Evolutionary conservation across 2,797 vertebrate genomes (phyloP).

Genomic region (Cheirogaleus major): DNA sequence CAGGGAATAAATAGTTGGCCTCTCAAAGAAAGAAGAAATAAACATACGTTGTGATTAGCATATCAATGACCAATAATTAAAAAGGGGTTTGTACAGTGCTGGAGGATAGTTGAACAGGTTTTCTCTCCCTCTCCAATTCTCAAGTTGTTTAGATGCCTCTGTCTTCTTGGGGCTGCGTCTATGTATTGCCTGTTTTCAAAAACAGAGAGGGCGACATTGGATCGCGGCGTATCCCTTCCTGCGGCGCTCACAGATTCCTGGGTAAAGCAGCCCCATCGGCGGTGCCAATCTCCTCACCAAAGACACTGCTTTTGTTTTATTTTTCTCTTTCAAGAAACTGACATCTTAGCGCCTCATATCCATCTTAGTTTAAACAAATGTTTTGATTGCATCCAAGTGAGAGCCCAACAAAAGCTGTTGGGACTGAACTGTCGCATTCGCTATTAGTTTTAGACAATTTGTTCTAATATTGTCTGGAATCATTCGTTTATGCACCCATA

Average conservation of each 20-base stretch:
- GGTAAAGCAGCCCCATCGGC: accelerated
- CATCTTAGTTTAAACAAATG: slow-evolving; percentile 81
- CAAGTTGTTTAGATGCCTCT: background rate
- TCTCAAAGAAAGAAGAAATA: background rate
- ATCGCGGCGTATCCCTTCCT: background rate
- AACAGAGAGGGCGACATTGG: background rate
- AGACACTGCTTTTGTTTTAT: slow-evolving; percentile 69
- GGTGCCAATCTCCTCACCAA: slow-evolving; percentile 32
- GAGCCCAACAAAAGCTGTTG: slow-evolving; percentile 80
- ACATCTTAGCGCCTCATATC: slow-evolving; percentile 75
- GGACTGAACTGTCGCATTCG: slow-evolving; percentile 70
- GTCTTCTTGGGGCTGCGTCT: background rate
- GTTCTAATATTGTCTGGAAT: slow-evolving; percentile 86
- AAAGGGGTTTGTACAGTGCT: slow-evolving; percentile 3
- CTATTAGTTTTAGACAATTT: slow-evolving; percentile 86
- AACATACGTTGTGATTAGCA: slow-evolving; percentile 10
- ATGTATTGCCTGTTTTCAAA: background rate
- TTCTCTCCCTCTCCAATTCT: background rate
- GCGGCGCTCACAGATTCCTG: background rate
- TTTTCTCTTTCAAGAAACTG: slow-evolving; percentile 76
- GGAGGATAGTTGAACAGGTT: background rate
- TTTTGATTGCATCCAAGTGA: slow-evolving; percentile 79
- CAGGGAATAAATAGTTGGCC: background rate
- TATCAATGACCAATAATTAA: slow-evolving; percentile 57
- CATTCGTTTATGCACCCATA: slow-evolving; percentile 83